Conservation (phyloP, 2,888 invertebrate genomes). For the Aquatica leii region DNA sequence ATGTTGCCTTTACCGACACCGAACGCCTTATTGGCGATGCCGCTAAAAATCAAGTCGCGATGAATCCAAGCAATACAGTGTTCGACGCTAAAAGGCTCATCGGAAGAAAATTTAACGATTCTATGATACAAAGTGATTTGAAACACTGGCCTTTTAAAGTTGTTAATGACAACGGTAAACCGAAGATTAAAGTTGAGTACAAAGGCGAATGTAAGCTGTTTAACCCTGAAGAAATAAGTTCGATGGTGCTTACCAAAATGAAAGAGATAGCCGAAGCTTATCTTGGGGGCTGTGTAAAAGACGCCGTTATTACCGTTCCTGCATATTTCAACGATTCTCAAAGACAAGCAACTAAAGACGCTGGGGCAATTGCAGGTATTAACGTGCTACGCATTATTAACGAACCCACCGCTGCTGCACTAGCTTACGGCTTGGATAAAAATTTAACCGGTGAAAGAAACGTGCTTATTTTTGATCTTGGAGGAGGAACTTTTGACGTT, state of each 20-base stretch:
- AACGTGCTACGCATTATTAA: constrained; percentile 85
- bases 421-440: constrained; percentile 76
- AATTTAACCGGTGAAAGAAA: constrained; percentile 71
- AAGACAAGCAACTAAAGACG: constrained; percentile 82
- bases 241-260: constrained; percentile 75
- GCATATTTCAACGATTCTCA: constrained; percentile 74
- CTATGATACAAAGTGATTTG: constrained; percentile 79
- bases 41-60: constrained; percentile 83
- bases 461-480: constrained; percentile 72
- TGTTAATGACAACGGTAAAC: constrained; percentile 70
- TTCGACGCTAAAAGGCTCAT: constrained; percentile 80
- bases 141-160: constrained; percentile 87
- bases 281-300: constrained; percentile 69
- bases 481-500: constrained; percentile 78
- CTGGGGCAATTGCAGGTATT: constrained; percentile 75
- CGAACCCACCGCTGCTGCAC: constrained; percentile 80
- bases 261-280: constrained; percentile 80
- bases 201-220: constrained; percentile 71
- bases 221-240: constrained; percentile 75
- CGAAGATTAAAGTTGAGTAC: constrained; percentile 73
- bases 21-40: constrained; percentile 87
- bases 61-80: constrained; percentile 77
- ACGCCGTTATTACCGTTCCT: constrained; percentile 85
- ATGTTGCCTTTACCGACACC: constrained; percentile 86
- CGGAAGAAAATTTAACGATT: constrained; percentile 79